Conservation (phyloP, 2,113 vertebrate genomes). For the Zosterops japonicus region DNA sequence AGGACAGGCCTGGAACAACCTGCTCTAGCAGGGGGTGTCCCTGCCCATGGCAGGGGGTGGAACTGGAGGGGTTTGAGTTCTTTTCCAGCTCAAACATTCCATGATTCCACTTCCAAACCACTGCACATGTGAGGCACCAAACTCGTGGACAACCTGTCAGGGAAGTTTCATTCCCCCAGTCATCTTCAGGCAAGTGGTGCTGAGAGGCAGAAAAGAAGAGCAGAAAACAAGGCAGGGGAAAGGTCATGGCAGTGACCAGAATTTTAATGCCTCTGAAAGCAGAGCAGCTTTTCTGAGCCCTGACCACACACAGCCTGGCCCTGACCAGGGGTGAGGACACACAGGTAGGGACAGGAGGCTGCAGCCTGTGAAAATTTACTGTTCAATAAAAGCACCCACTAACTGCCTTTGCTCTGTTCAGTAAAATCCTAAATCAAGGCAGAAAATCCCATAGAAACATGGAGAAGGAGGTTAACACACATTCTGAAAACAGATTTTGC, state of each 20-base stretch:
- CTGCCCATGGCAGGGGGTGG: background rate
- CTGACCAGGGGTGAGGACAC: background rate
- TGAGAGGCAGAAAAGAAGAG: background rate
- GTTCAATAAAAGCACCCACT: background rate
- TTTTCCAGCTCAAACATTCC: background rate
- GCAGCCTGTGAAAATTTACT: background rate
- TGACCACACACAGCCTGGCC: background rate
- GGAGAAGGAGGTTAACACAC: background rate
- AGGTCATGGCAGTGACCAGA: background rate
- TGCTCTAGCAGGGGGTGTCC: background rate
- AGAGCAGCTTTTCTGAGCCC: background rate
- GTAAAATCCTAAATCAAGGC: background rate
- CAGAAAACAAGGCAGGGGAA: background rate
- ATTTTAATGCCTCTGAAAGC: background rate
- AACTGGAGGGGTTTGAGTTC: background rate
- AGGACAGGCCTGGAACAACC: background rate
- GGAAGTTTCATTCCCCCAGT: background rate
- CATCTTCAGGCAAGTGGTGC: background rate
- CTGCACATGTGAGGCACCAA: fast-evolving
- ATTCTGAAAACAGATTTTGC: background rate
- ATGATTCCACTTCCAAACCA: background rate
- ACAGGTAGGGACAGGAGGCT: background rate
- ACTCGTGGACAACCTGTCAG: fast-evolving
- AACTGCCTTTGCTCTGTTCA: background rate
- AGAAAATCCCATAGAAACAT: background rate